Evolutionary conservation across 2,888 invertebrate genomes (phyloP), one percentile per base, ranked within the genome.

Genomic region (Chironomus tentans): DNA sequence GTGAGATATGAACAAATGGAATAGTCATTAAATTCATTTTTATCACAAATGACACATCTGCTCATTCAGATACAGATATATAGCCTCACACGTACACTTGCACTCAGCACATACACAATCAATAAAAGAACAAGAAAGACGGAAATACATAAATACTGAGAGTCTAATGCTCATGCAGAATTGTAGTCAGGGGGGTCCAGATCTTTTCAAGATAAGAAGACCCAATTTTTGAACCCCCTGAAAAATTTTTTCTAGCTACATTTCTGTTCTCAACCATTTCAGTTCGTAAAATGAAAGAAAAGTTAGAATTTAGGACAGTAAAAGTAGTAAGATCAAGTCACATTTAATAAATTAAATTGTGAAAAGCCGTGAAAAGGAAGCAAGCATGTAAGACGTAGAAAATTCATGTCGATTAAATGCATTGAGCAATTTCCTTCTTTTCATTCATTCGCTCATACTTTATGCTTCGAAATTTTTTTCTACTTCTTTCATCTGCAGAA

Each of bases 291-390:
- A 2, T 50, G 3, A 50, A 3, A 50, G 13, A 50, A 15, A 15
- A 6, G 2, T 15, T 56, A 15, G 56, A 56, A 56, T 56, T 56
- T 56, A 56, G 56, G 56, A n/a, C 56, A 56, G 56, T 15, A 56
- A 56, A 38, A 38, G 38, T 56, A 18, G 6, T 15, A 38, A 70
- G 70, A 70, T 70, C 47, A 18, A 70, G 15, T 15, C 70, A 70
- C 24, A 15, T 47, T 70, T 70, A 70, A 70, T 70, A 70, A 70
- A 70, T 70, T 47, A 70, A 70, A 70, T 10, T 70, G n/a, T 24
- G 18, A 22, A 21, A 65, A 65, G 65, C 22, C 38, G 38, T 38
- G 38, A 38, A 38, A 38, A 38, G 38, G 38, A 38, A 38, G 38
- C 38, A 38, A 2, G 38, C 38, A 38, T 38, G 38, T 38, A 38